Percentiles rank a stretch among this genome's conserved stretches.
Evolutionary conservation across 2,888 invertebrate species (phyloP).

Genomic region (Scaptodrosophila latifasciaeformis): DNA sequence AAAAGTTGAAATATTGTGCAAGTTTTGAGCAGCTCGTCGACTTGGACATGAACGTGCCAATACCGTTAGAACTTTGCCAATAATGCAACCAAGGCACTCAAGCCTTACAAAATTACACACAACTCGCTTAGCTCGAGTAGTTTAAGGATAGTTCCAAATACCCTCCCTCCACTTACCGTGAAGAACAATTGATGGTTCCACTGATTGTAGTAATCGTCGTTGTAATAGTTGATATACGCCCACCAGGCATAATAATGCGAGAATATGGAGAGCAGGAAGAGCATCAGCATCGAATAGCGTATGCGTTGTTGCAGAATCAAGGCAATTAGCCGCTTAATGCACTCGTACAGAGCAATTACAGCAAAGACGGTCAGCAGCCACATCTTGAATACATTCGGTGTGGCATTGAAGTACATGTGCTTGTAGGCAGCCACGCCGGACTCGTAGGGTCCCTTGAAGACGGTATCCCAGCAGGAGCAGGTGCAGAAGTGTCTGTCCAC

Average conservation of each 20-base stretch:
- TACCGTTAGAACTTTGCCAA: conserved; percentile 46
- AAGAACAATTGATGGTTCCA: conserved; percentile 83
- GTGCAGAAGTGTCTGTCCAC: conserved; percentile 81
- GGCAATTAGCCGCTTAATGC: conserved; percentile 77
- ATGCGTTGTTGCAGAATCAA: conserved; percentile 77
- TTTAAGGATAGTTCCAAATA: not conserved
- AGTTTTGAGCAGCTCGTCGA: conserved; percentile 53
- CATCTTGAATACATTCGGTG: conserved; percentile 80
- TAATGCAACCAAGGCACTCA: conserved; percentile 24
- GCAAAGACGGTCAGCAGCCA: conserved; percentile 79
- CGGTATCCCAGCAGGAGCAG: conserved; percentile 86
- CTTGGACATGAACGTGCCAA: conserved; percentile 31
- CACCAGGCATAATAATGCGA: conserved; percentile 84
- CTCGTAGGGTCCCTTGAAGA: conserved; percentile 84
- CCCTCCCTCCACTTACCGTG: conserved; percentile 72
- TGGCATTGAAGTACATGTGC: conserved; percentile 83
- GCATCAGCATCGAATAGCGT: conserved; percentile 79
- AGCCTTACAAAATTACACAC: not conserved
- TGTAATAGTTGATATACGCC: conserved; percentile 83
- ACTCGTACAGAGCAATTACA: conserved; percentile 79
- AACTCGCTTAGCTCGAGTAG: not conserved
- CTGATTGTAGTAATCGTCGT: conserved; percentile 82
- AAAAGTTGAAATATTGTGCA: conserved; percentile 40
- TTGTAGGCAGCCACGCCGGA: conserved; percentile 82
- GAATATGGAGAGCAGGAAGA: conserved; percentile 80